Evolutionary conservation across 2,797 vertebrate species (phyloP).

Genomic region (Silurus lanzhouensis): DNA sequence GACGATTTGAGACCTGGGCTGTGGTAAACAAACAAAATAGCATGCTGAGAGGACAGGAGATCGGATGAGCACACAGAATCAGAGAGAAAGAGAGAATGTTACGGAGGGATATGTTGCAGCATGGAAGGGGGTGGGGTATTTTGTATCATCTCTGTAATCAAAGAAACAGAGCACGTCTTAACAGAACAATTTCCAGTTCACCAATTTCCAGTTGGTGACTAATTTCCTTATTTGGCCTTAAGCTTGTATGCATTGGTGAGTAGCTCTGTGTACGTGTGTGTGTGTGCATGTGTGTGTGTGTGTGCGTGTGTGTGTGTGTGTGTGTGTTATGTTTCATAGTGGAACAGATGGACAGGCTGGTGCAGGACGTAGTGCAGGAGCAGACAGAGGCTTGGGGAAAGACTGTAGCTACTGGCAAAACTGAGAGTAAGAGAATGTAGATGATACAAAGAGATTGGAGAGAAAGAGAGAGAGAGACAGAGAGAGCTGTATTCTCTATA

Average conservation of each 20-base stretch:
- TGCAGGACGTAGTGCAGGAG: conserved; percentile 21
- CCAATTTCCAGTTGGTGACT: conserved; percentile 36
- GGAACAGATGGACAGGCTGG: conserved; percentile 51
- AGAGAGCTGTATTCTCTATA: not conserved
- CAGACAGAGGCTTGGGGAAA: conserved; percentile 40
- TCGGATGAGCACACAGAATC: conserved; percentile 8
- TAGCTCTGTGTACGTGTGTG: conserved; percentile 9
- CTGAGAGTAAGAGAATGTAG: not conserved
- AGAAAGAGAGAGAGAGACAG: not conserved
- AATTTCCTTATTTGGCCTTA: conserved; percentile 23
- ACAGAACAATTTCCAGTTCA: conserved; percentile 41
- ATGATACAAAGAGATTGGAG: not conserved
- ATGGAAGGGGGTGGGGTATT: not conserved
- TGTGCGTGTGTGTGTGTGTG: too few relatives aligned
- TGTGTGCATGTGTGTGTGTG: not conserved
- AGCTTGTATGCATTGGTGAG: conserved; percentile 13
- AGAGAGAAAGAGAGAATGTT: not conserved
- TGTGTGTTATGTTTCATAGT: conserved; percentile 5
- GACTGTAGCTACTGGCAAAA: conserved; percentile 30
- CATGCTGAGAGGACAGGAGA: conserved; percentile 37
- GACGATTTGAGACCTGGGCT: conserved; percentile 31
- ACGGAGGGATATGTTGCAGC: conserved; percentile 2
- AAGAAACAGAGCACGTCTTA: conserved; percentile 16
- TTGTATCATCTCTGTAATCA: conserved; percentile 28
- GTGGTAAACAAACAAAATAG: conserved; percentile 55